These are phyloP conservation scores for Macrobrachium nipponense DNA, from an alignment of 1,140 invertebrate genomes.

Conservation along the genomic window DNA sequence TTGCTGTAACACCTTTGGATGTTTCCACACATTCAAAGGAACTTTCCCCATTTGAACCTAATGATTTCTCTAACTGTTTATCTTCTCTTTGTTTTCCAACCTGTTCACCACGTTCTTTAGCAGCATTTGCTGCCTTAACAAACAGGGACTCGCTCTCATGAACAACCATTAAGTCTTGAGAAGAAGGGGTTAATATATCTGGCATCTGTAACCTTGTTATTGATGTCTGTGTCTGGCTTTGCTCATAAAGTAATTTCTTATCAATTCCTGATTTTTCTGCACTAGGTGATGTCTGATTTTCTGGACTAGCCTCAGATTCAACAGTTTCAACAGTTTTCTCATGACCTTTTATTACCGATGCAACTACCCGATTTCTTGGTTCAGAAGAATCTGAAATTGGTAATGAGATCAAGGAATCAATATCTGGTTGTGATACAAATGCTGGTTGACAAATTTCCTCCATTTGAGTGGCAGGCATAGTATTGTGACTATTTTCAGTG, in stretches of 20 bases:
- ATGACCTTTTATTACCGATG: background rate
- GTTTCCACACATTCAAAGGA: background rate
- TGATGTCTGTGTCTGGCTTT: background rate
- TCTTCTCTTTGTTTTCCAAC: conserved; percentile 19
- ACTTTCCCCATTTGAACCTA: background rate
- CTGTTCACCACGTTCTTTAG: conserved; percentile 18
- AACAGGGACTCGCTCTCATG: conserved; percentile 49
- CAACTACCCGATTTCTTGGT: background rate
- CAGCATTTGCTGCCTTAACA: conserved; percentile 34
- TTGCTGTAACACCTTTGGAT: background rate
- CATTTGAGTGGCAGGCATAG: conserved; percentile 45
- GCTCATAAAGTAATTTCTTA: background rate
- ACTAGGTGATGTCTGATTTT: background rate
- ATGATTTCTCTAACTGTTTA: background rate
- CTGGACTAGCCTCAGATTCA: background rate
- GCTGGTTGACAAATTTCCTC: conserved; percentile 46
- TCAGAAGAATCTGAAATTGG: conserved; percentile 25
- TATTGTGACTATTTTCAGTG: background rate
- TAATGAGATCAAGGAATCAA: conserved; percentile 36
- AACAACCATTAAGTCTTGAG: conserved; percentile 29
- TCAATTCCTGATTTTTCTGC: background rate
- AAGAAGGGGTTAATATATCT: conserved; percentile 34
- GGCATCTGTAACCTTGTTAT: conserved; percentile 37
- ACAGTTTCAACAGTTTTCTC: background rate
- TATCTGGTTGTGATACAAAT: conserved; percentile 44